A percentile compares a stretch with the other conserved stretches of the same genome.
Conservation (phyloP, 2,113 vertebrate species). For the Crotophaga sulcirostris region DNA sequence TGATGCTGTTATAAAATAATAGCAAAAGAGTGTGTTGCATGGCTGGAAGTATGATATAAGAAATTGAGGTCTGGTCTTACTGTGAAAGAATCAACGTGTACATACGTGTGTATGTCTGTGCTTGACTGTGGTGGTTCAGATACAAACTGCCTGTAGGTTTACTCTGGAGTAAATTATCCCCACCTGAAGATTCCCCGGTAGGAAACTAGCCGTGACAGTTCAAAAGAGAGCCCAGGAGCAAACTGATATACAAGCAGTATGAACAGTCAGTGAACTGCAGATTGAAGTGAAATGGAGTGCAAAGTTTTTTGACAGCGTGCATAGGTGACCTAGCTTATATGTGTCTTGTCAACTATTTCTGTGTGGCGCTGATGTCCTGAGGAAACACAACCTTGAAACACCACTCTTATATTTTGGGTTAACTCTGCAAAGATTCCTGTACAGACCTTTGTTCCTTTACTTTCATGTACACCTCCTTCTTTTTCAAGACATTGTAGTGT, state of each 20-base stretch:
- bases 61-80: background rate
- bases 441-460: background rate
- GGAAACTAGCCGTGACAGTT: slow-evolving; percentile 1
- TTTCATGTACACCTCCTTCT: background rate
- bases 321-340: background rate
- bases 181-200: background rate
- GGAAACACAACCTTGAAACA: background rate
- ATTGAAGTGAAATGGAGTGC: background rate
- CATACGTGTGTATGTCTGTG: fast-evolving
- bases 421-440: background rate
- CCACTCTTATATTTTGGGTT: background rate
- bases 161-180: background rate
- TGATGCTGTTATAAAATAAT: background rate
- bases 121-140: background rate
- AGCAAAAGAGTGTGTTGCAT: background rate
- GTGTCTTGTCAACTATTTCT: background rate
- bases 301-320: slow-evolving; percentile 12
- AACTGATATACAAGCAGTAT: background rate
- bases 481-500: background rate
- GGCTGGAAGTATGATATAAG: background rate
- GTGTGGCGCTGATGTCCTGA: background rate
- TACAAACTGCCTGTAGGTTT: background rate
- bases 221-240: slow-evolving; percentile 18
- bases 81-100: background rate
- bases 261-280: background rate